Evolutionary conservation across 2,888 invertebrate genomes (phyloP), one percentile per base, ranked within the genome.

Genomic region (Sesia apiformis): DNA sequence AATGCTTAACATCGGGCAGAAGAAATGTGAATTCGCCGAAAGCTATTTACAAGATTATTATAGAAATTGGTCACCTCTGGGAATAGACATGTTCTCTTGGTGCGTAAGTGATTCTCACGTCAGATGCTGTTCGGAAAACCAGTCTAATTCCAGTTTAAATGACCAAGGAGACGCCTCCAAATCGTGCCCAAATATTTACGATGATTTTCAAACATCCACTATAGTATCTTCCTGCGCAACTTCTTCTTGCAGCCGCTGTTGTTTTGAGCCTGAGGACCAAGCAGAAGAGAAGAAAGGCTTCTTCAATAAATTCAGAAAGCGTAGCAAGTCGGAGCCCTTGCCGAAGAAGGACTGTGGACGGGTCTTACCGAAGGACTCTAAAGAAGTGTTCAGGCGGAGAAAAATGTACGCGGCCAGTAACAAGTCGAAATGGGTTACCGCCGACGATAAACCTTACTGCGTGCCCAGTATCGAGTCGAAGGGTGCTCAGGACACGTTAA

Each of bases 21-120:
- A 74, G 52, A 78, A 77, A 58, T 77, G 77, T 54, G 74, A 78
- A 58, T 70, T 79, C n/a, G 80, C 82, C 2, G 77, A 86, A 53
- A 79, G 73, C 53, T 84, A 76, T 55, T 62, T 84, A 7, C 78
- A 75, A 59, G 82, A 86, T 5, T 81, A 78, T 55, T 85, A 76
- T 57, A 69, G 71, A 2, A 67, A 79, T n/a, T 79, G 74, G 70
- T 69, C 67, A 4, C 78, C 81, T 2, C 58, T 76, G 4, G 79
- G 72, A 5, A 60, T 74, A 2, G 82, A 83, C 43, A 54, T 76
- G 3, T 74, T 68, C 46, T 75, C 79, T 0, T 75, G 76, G 73
- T 73, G 75, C 40, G 60, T 69, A 41, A 84, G 81, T 49, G 79
- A 83, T 50, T 65, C 78, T 0, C 69, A 74, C 3, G 39, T 81